Percentiles rank a stretch among this genome's conserved stretches.
phyloP scores from a whole-genome alignment of 2,888 invertebrate species.

The Rugalucina vietnamica region DNA sequence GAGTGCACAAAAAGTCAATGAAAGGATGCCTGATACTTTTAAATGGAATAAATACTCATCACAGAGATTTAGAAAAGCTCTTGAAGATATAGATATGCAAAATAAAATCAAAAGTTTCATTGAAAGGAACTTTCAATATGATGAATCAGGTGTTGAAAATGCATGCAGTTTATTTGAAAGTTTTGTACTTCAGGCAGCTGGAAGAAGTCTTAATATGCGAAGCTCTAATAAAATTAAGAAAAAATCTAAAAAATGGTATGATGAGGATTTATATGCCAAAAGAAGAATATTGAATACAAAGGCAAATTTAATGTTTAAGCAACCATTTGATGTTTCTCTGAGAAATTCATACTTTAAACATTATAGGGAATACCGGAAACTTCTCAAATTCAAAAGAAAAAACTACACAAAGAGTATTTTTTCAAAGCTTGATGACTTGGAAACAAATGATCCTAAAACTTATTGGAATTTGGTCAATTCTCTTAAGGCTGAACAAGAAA shows the following conservation, averaged over 20 bases:
- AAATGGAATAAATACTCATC: slow-evolving; percentile 3
- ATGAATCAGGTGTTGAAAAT: background rate
- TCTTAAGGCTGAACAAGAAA: background rate
- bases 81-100: background rate
- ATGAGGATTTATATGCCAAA: background rate
- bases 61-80: background rate
- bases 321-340: background rate
- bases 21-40: background rate
- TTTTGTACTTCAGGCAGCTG: background rate
- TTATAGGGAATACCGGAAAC: background rate
- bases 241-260: background rate
- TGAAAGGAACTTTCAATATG: background rate
- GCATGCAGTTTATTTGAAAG: background rate
- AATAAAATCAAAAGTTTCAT: background rate
- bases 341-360: background rate
- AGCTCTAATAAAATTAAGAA: background rate
- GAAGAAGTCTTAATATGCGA: background rate
- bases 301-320: background rate
- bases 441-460: background rate
- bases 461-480: background rate
- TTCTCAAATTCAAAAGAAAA: background rate
- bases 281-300: background rate
- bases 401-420: background rate
- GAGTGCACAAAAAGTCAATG: background rate
- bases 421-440: background rate